phyloP scores from a whole-genome alignment of 2,113 vertebrate genomes.

The Caloenas nicobarica region DNA sequence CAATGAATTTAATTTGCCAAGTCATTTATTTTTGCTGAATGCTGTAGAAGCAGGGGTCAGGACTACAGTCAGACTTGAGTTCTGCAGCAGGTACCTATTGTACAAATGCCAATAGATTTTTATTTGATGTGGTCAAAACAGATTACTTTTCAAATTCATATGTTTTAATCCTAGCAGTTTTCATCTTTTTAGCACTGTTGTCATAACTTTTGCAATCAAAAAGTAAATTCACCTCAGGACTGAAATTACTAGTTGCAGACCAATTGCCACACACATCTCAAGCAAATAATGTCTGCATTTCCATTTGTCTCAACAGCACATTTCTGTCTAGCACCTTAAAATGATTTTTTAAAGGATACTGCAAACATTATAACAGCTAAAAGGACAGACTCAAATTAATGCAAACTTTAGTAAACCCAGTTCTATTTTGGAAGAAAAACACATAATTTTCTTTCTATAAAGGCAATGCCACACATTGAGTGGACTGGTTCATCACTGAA shows the following conservation, averaged over 20 bases:
- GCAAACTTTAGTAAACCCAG: neutral
- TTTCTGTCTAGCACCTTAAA: neutral
- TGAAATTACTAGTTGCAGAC: neutral
- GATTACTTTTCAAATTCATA: constrained; percentile 17
- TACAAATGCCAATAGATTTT: constrained; percentile 31
- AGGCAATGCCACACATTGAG: neutral
- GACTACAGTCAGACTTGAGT: constrained; percentile 26
- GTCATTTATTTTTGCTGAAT: constrained; percentile 30
- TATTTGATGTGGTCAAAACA: constrained; percentile 41
- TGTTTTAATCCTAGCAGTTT: constrained; percentile 26
- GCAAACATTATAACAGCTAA: neutral
- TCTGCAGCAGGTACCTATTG: constrained; percentile 29
- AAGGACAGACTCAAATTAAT: neutral
- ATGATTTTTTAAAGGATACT: neutral
- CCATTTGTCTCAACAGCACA: neutral
- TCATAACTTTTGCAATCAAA: constrained; percentile 30
- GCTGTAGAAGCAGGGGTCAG: constrained; percentile 28
- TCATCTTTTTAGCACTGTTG: constrained; percentile 1
- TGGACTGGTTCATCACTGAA: neutral
- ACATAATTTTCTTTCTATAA: neutral
- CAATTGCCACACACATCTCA: neutral
- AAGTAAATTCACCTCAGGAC: constrained; percentile 21
- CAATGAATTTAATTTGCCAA: constrained; percentile 36
- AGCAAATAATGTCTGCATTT: neutral
- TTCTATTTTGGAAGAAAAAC: neutral